These are phyloP conservation scores for Saturnia pavonia DNA, from an alignment of 2,888 invertebrate species.

Conservation along the genomic window DNA sequence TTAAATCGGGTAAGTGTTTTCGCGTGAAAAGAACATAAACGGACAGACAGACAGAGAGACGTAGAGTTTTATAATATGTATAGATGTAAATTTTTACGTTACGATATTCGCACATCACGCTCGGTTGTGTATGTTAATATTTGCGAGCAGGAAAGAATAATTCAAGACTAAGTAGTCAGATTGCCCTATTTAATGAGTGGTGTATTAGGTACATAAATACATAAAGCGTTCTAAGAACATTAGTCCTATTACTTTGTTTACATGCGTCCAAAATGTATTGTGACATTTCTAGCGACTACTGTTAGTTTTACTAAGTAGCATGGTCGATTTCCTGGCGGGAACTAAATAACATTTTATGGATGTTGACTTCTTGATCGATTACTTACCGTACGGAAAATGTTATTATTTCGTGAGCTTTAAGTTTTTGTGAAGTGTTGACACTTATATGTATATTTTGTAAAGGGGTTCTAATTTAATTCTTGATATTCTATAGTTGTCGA, in stretches of 20 bases:
- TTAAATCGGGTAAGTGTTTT: no score
- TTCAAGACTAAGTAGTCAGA: neutral
- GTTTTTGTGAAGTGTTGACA: neutral
- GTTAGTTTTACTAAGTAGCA: slow-evolving; percentile 23
- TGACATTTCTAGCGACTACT: slow-evolving; percentile 27
- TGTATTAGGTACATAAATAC: slow-evolving; percentile 8
- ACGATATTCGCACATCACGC: no score
- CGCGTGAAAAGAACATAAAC: no score
- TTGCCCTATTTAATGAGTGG: neutral
- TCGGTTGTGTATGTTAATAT: neutral
- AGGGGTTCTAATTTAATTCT: neutral
- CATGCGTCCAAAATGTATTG: slow-evolving; percentile 15
- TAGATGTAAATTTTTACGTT: no score
- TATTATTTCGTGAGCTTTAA: neutral
- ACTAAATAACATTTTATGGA: slow-evolving; percentile 18
- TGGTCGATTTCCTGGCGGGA: slow-evolving; percentile 25
- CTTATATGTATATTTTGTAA: neutral
- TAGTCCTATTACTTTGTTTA: slow-evolving; percentile 1
- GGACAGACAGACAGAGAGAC: no score
- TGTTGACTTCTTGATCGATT: slow-evolving; percentile 12
- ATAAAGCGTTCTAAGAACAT: neutral
- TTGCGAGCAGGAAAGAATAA: neutral
- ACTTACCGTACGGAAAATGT: neutral
- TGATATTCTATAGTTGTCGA: no score
- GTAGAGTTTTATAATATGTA: no score